Evolutionary conservation across 2,888 invertebrate species (phyloP), one percentile per base, ranked within the genome.

Genomic region (Tuberolachnus salignus): DNA sequence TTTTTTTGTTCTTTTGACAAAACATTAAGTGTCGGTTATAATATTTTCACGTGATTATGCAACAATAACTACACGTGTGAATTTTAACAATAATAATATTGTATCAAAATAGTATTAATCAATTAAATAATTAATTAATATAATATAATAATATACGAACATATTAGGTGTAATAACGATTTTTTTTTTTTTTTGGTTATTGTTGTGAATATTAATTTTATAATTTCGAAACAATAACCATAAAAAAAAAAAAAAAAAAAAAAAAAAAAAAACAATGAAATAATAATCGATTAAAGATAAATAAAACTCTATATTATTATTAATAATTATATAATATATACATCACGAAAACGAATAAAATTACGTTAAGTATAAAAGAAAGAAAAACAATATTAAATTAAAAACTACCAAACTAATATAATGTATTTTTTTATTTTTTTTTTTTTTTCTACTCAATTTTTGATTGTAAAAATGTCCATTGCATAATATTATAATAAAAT

Each of bases 291-390:
- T 55, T 19, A 19, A 10, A 66, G 42, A 21, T 44, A 55, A 71
- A 57, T 14, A 26, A 71, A 55, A 21, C 44, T 21, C 42, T 44
- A 59, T 57, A 61, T 23, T 61, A 46, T 66, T 67, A 67, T 67
- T 51, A 67, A 51, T 51, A n/a, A 14, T n/a, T 63, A 63, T 63
- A 21, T 44, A 21, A 55, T 42, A 70, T 55, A 42, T 53, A 44
- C 53, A 64, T 34, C 42, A 74, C 63, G 63, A 67, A 53, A 53
- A 75, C 53, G 44, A 19, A 21, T 21, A 26, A 66, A 67, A 4
- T 57, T 66, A 75, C 75, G 75, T 75, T 75, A 67, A 75, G 66
- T 75, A 75, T 67, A 75, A 53, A 63, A 73, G 57, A 75, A 49
- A 55, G 16, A 51, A 51, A 53, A n/a, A 53, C 3, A 63, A 63